Evolutionary conservation across 2,797 vertebrate species (phyloP).

Genomic region (Enteromius argenteus): DNA sequence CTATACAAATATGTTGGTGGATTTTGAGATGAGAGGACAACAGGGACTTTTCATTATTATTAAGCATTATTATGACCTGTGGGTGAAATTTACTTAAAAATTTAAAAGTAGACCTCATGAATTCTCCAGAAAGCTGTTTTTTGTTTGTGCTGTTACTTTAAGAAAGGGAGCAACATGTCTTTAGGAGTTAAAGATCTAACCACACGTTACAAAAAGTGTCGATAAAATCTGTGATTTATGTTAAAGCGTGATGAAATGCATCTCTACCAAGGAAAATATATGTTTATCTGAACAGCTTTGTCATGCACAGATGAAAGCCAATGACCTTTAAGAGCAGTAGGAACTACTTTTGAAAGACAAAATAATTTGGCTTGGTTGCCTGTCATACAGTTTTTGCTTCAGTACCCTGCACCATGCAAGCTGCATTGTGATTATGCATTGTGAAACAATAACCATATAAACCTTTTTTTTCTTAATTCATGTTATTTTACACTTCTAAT

Average conservation of each 20-base stretch:
- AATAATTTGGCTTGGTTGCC: neutral
- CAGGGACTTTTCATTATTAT: neutral
- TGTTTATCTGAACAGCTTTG: neutral
- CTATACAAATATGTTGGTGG: neutral
- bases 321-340: slow-evolving; percentile 4
- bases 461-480: neutral
- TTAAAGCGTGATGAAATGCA: neutral
- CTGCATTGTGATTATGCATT: neutral
- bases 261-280: slow-evolving; percentile 8
- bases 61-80: neutral
- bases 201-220: neutral
- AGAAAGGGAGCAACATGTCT: neutral
- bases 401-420: neutral
- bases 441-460: neutral
- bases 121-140: neutral
- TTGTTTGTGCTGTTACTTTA: neutral
- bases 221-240: neutral
- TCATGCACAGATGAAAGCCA: neutral
- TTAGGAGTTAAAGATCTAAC: neutral
- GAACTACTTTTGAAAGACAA: slow-evolving; percentile 19
- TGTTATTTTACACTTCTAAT: neutral
- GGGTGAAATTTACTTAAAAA: neutral
- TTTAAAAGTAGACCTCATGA: neutral
- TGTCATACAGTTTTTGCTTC: neutral
- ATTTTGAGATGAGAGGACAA: neutral